Evolutionary conservation across 2,888 invertebrate species (phyloP), one percentile per base, ranked within the genome.

Genomic region (Eristalis arbustorum): DNA sequence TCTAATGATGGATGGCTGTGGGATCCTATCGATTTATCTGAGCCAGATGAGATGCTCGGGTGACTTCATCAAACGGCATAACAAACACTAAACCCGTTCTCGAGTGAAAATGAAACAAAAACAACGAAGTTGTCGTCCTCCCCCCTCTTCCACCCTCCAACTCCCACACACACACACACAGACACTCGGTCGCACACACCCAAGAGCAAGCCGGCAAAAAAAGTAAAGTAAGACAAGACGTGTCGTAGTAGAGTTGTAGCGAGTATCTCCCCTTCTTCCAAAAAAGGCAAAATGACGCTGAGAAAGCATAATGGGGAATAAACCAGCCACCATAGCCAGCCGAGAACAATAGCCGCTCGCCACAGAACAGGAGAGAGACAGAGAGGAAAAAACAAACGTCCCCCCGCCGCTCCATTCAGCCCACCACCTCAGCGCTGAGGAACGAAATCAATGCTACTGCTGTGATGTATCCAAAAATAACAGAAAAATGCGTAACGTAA

Each of bases 381-480:
- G 49, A 49, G 40, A 77, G 49, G 28, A 63, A 69, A 62, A 77
- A 68, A 77, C 72, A 56, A 67, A 40, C 62, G 40, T 62, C 62
- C 34, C 68, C 31, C 62, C 62, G n/a, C n/a, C n/a, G n/a, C 14
- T 4, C n/a, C n/a, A 11, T 13, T 13, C 31, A n/a, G n/a, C 18
- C n/a, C 31, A 18, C 13, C n/a, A 10, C 37, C 18, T 5, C 66
- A 13, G 4, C 18, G 49, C 49, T 18, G 4, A 8, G 49, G 8
- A 6, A 18, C 49, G 10, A 49, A 49, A 49, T 49, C 49, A 49
- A 49, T 49, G 49, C 49, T 49, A 18, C 49, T 4, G 42, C 14
- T n/a, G 42, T 18, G 49, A 67, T 49, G 71, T 71, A 66, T 62
- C 73, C 67, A 62, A 74, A 78, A 80, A 80, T 80, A 80, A 67